Percentiles rank a stretch among this genome's conserved stretches.
phyloP scores from a whole-genome alignment of 2,113 vertebrate genomes.

The Diphyllodes magnificus region DNA sequence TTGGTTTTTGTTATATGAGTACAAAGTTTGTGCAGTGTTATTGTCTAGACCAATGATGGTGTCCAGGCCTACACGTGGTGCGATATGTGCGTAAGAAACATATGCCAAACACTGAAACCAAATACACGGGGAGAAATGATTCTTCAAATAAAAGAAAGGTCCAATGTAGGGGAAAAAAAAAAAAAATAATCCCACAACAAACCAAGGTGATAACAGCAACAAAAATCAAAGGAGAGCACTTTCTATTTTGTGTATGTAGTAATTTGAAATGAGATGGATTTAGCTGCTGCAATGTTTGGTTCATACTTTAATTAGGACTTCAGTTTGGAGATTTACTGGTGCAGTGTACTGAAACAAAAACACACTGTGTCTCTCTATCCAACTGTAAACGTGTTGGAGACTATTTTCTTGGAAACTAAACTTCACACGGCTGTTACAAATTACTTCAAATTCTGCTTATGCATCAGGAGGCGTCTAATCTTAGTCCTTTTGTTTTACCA shows the following conservation, averaged over 20 bases:
- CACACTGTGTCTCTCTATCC: not conserved
- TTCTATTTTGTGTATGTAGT: not conserved
- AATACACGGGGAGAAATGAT: not conserved
- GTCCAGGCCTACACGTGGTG: not conserved
- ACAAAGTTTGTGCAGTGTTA: not conserved
- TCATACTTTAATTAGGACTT: not conserved
- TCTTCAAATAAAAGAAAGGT: not conserved
- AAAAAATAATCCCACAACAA: not conserved
- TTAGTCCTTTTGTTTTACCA: not conserved
- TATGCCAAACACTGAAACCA: not conserved
- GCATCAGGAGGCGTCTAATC: not conserved
- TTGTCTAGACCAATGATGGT: not conserved
- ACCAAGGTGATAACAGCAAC: not conserved
- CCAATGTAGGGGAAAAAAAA: not conserved
- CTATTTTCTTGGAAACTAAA: not conserved
- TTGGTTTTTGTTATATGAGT: not conserved
- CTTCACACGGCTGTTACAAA: constrained; percentile 9
- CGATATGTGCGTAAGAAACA: not conserved
- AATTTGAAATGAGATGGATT: not conserved
- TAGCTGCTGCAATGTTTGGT: not conserved
- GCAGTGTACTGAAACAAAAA: not conserved
- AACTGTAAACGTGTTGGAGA: not conserved
- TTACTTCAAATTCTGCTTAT: constrained; percentile 36
- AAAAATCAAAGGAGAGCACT: not conserved
- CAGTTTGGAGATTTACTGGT: not conserved